Conservation (phyloP, 2,888 invertebrate species). For the Scaptomyza caliginosa region DNA sequence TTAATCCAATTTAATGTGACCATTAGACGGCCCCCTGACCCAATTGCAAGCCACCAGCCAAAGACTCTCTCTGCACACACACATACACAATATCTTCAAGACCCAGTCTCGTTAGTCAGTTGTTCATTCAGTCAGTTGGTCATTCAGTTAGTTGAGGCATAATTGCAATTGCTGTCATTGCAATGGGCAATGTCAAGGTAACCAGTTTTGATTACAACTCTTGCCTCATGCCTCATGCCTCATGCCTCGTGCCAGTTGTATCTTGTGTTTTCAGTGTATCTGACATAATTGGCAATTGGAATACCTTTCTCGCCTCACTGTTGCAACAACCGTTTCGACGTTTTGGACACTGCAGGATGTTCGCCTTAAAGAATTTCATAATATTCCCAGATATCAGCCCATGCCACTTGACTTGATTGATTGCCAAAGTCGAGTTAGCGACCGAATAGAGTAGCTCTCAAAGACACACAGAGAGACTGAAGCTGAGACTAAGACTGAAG, state of each 20-base stretch:
- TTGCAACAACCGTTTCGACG: conserved; percentile 18
- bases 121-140: conserved; percentile 20
- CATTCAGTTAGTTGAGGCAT: conserved; percentile 17
- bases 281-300: conserved; percentile 67
- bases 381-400: conserved; percentile 33
- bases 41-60: conserved; percentile 28
- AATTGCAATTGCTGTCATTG: conserved; percentile 28
- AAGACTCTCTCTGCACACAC: too few relatives aligned
- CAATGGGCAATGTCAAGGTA: conserved; percentile 71
- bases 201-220: conserved; percentile 68
- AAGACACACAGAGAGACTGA: conserved; percentile 16
- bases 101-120: too few relatives aligned
- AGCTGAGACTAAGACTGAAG: conserved; percentile 17
- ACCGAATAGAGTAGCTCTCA: too few relatives aligned
- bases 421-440: conserved; percentile 54
- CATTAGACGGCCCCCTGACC: conserved; percentile 64
- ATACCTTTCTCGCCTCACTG: conserved; percentile 10
- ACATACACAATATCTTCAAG: too few relatives aligned
- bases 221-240: conserved; percentile 12
- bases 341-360: conserved; percentile 61
- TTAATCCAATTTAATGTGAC: conserved; percentile 72
- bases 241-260: conserved; percentile 8
- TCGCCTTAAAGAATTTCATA: conserved; percentile 68
- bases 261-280: conserved; percentile 12
- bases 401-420: conserved; percentile 70